Base-by-base conservation (phyloP, 1,140 invertebrate species). In the Ceratoteleas bidentatus region DNA sequence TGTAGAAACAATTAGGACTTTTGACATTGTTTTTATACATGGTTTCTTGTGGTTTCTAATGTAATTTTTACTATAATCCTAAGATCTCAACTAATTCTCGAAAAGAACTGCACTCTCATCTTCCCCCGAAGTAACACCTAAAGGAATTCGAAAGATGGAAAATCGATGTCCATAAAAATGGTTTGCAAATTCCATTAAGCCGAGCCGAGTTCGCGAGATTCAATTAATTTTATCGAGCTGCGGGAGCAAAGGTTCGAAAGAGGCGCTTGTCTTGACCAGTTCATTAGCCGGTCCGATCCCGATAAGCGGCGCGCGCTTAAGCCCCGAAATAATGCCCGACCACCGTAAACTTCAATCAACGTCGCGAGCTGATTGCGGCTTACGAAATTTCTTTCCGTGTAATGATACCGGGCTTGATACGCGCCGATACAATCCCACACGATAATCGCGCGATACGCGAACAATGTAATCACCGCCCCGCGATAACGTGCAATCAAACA, bases 401-500 rank as follows among this genome's bases (percentile, higher is more conserved):
- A 79, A 79, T 79, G 61, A 79, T 73, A 79, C 68, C 6, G 10
- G 49, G 45, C 36, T 57, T 57, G 54, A 79, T 79, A 24, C 24
- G 38, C 61, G 11, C 43, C 43, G 65, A 70, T 70, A 70, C 61
- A 56, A 57, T 70, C 24, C 60, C 40, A n/a, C 49, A 49, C 34
- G 75, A 78, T 78, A 70, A 72, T 78, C 75, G 45, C 33, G 53
- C 53, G 66, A 79, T 79, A 79, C 52, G 68, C 60, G 68, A 79
- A 79, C 53, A 79, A 80, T 80, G 69, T 80, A 80, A 73, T 80
- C 62, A 73, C 45, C 40, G 14, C 32, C 43, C 60, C 11, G 40
- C 54, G 69, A 58, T 79, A 56, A 80, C 69, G 43, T 73, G 56
- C 66, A 68, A 80, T 73, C 76, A 80, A 80, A 68, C 76, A 80